Percentiles rank a stretch among this genome's conserved stretches.
Evolutionary conservation across 2,888 invertebrate genomes (phyloP).

Genomic region (Drosophila testacea): DNA sequence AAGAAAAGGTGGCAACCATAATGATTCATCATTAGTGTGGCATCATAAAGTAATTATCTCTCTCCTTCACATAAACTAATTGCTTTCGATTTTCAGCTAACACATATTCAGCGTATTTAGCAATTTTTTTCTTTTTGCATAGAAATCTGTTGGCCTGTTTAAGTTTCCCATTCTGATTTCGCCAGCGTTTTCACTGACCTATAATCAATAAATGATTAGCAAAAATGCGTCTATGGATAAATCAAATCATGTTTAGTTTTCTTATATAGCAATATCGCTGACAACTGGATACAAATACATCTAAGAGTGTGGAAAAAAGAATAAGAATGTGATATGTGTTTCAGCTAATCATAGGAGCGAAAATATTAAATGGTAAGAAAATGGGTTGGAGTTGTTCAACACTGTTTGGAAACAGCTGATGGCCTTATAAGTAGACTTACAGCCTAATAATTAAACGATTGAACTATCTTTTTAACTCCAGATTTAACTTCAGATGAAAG

Average conservation of each 20-base stretch:
- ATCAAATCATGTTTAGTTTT: neutral
- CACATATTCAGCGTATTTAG: constrained; percentile 1
- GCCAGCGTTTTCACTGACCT: neutral
- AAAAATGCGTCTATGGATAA: neutral
- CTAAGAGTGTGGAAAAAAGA: too few species aligned
- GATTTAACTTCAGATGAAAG: too few species aligned
- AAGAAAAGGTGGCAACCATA: constrained; percentile 11
- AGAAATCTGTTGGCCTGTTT: neutral
- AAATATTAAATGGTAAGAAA: too few species aligned
- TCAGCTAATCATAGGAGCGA: too few species aligned
- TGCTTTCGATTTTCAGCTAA: constrained; percentile 25
- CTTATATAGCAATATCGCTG: neutral
- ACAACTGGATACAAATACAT: too few species aligned
- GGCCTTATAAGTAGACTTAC: too few species aligned
- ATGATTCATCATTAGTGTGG: constrained; percentile 70
- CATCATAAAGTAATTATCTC: constrained; percentile 84
- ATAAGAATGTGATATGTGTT: too few species aligned
- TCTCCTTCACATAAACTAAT: constrained; percentile 13
- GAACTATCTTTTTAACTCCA: too few species aligned
- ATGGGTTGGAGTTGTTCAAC: too few species aligned
- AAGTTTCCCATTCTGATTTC: neutral
- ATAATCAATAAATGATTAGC: neutral
- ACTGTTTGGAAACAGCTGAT: too few species aligned
- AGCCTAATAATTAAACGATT: too few species aligned
- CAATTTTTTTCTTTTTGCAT: neutral